These are phyloP conservation scores for Polymixis lichenea DNA, from an alignment of 2,888 invertebrate species.

Conservation along the genomic window DNA sequence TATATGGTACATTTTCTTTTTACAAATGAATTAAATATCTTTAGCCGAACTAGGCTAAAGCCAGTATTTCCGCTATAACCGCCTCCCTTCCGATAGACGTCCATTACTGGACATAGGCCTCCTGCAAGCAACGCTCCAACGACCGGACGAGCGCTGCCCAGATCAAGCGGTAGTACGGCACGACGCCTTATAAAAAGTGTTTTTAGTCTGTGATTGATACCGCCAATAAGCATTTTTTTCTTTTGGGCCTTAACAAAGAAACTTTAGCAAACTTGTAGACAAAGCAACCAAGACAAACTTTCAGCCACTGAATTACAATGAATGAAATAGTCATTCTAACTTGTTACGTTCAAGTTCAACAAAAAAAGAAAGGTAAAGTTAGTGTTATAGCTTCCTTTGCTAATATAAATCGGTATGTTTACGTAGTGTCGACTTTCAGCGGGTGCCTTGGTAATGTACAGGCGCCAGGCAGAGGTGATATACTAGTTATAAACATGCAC, in stretches of 20 bases:
- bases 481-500: slow-evolving; percentile 48
- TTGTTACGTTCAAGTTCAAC: not conserved
- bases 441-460: slow-evolving; percentile 22
- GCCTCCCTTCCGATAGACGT: not conserved
- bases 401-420: slow-evolving; percentile 30
- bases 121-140: not conserved
- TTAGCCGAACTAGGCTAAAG: not conserved
- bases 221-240: not conserved
- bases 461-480: slow-evolving; percentile 28
- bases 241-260: not conserved
- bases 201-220: not conserved
- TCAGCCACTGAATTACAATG: not conserved
- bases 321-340: not conserved
- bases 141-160: no score
- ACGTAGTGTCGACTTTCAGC: slow-evolving; percentile 40
- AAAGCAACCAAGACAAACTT: not conserved
- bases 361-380: not conserved
- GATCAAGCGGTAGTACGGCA: not conserved
- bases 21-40: not conserved
- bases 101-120: not conserved
- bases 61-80: not conserved
- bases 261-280: no score
- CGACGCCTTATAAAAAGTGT: not conserved
- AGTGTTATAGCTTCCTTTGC: slow-evolving; percentile 31
- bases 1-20: not conserved